phyloP scores from a whole-genome alignment of 2,888 invertebrate species.

The Chrysomela aeneicollis region DNA sequence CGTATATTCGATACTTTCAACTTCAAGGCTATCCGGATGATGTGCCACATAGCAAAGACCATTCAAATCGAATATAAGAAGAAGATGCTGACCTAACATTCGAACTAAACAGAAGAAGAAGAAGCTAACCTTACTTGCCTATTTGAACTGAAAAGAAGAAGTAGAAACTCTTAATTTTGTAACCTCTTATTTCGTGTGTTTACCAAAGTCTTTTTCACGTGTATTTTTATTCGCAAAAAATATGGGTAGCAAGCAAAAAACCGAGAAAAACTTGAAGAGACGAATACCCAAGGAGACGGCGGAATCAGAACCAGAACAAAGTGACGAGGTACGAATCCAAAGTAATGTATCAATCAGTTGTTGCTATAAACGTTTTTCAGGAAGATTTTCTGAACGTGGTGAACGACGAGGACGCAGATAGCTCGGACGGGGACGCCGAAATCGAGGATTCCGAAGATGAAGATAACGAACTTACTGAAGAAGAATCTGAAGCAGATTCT shows the following conservation, averaged over 20 bases:
- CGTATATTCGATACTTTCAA: too few species aligned
- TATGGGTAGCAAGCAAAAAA: conserved; percentile 20
- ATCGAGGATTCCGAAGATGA: conserved; percentile 56
- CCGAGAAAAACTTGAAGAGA: conserved; percentile 8
- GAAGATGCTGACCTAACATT: too few species aligned
- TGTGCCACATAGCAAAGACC: too few species aligned
- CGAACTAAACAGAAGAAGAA: too few species aligned
- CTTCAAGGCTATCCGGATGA: too few species aligned
- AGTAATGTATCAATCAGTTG: not conserved
- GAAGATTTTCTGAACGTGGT: conserved; percentile 43
- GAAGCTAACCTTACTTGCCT: too few species aligned
- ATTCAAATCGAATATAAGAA: too few species aligned
- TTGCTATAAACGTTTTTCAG: conserved; percentile 11
- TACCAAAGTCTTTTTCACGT: conserved; percentile 13
- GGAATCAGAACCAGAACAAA: conserved; percentile 9
- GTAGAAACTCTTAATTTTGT: too few species aligned
- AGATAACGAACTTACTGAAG: conserved; percentile 51
- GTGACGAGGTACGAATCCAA: conserved; percentile 10
- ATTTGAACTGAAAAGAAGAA: too few species aligned
- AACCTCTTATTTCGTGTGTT: too few species aligned
- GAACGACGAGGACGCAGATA: conserved; percentile 58
- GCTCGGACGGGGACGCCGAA: conserved; percentile 63
- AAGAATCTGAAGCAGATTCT: conserved; percentile 52
- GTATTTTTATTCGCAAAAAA: conserved; percentile 7
- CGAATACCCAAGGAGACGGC: not conserved